Evolutionary conservation across 2,797 vertebrate genomes (phyloP).

Genomic region (Chrysolophus pictus): DNA sequence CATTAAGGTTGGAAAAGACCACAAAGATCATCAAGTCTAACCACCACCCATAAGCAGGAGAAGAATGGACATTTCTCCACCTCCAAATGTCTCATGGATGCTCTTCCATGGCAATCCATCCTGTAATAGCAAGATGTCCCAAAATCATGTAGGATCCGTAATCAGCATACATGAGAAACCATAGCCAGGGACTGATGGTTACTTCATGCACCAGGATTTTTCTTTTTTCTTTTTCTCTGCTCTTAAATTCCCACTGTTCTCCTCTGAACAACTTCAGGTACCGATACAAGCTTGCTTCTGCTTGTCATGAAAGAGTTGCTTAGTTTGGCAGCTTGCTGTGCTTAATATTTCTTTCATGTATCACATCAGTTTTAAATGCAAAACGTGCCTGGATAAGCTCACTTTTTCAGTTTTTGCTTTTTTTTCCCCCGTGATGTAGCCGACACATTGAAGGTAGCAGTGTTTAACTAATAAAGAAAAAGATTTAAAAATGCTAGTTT

Average conservation of each 20-base stretch:
- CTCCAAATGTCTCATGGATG: background rate
- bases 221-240: background rate
- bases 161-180: background rate
- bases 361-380: background rate
- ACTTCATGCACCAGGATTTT: background rate
- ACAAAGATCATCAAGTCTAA: too few relatives aligned
- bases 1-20: too few relatives aligned
- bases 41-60: background rate
- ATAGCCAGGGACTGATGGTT: rapidly evolving
- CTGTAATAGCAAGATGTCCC: rapidly evolving
- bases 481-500: slow-evolving; percentile 47
- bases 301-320: background rate
- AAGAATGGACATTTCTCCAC: background rate
- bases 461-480: slow-evolving; percentile 32
- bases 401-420: background rate
- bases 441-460: background rate
- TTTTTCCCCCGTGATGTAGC: background rate
- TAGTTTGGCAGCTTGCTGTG: slow-evolving; percentile 34
- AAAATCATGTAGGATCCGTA: background rate
- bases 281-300: background rate
- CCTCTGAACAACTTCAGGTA: background rate
- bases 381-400: slow-evolving; percentile 20
- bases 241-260: background rate
- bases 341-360: slow-evolving; percentile 59
- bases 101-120: background rate